Evolutionary conservation across 2,888 invertebrate species (phyloP), one percentile per base, ranked within the genome.

Genomic region (Drepana falcataria): DNA sequence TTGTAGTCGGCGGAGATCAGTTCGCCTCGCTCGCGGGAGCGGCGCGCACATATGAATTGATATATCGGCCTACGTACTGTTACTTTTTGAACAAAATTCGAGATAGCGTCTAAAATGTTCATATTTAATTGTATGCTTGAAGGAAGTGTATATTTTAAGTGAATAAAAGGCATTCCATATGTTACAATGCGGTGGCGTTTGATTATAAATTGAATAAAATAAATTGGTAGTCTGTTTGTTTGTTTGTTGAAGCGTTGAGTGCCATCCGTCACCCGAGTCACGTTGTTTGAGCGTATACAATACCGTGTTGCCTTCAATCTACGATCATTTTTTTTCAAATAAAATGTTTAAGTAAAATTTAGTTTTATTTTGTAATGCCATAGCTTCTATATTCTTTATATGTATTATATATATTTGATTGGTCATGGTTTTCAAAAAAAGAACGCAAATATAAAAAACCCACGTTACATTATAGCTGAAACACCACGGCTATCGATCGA

Each of bases 261-360:
- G 88, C 88, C 87, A 88, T 88, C 85, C 80, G 85, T 64, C 72
- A 68, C 68, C 63, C 61, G 63, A 40, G 55, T 56, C 59, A 56
- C 55, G 3, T 2, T 9, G 9, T 44, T 9, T 44, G 9, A 81
- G 81, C 37, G 78, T 85, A 85, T 84, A 87, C 85, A 85, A 87
- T 88, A 91, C 91, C 91, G 85, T 82, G 91, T 91, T 91, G 91
- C 91, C 91, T 91, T 91, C 88, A 86, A 84, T 87, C 80, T 89
- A 89, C 86, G 83, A 88, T 86, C 86, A 87, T 77, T 75, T 77
- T 89, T 90, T 91, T 89, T 21, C 81, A 86, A 89, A 91, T 87
- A 91, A 91, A 91, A 88, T 81, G 85, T 85, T 87, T 89, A 87
- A 90, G 87, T 86, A 86, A 83, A 81, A 72, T 60, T 40, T 49